Evolutionary conservation across 2,888 invertebrate genomes (phyloP).

Genomic region (Bhutanitis thaidina): DNA sequence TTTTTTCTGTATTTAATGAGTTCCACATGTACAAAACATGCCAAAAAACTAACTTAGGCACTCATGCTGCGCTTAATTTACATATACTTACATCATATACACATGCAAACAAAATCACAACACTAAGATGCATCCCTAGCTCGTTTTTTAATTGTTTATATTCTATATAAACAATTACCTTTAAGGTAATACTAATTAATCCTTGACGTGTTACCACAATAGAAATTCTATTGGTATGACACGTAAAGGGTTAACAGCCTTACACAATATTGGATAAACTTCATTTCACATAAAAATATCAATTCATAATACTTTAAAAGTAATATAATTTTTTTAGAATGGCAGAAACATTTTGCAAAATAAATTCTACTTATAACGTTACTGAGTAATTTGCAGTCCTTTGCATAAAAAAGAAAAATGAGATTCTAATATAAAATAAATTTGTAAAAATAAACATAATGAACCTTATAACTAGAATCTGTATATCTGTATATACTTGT

Average conservation of each 20-base stretch:
- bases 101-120: conserved; percentile 20
- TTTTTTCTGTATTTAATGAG: background rate
- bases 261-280: background rate
- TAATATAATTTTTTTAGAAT: background rate
- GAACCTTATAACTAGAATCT: background rate
- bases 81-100: background rate
- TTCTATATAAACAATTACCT: background rate
- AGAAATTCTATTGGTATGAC: too few species aligned
- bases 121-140: too few species aligned
- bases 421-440: background rate
- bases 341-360: background rate
- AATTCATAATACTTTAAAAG: background rate
- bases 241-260: too few species aligned
- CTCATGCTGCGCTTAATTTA: conserved; percentile 3
- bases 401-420: background rate
- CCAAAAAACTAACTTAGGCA: conserved; percentile 5
- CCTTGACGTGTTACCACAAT: too few species aligned
- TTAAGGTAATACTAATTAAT: background rate
- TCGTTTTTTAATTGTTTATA: background rate
- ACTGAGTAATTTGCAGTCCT: too few species aligned
- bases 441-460: background rate
- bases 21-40: conserved; percentile 5
- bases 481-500: background rate
- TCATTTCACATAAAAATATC: background rate
- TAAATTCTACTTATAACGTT: too few species aligned